Evolutionary conservation across 2,888 invertebrate genomes (phyloP), one percentile per base, ranked within the genome.

Genomic region (Exephanes ischioxanthus): DNA sequence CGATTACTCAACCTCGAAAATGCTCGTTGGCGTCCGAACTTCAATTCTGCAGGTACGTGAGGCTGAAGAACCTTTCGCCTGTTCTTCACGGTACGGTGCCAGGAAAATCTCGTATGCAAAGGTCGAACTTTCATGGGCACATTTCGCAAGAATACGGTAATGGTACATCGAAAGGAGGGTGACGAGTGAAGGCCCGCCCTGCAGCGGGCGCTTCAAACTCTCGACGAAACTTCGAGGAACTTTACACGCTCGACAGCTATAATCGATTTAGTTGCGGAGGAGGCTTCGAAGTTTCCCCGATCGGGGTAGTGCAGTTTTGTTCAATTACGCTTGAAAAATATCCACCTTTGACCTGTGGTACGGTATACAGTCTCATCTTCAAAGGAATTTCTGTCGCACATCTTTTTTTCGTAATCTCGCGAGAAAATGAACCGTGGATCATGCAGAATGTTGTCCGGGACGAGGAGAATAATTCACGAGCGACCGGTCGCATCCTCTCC

Each of bases 381-480:
- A 26, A 26, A 30, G 11, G 45, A 66, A 53, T 71, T 37, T 66
- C n/a, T 9, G 33, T 3, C 41, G 41, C 41, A 6, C 14, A 16
- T 7, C 66, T 41, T 37, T 22, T 1, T 66, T 33, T 77, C 66
- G 67, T 55, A 37, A 66, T 48, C 55, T 66, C 72, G 55, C 53
- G 71, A 63, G 63, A 53, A 72, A 77, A 78, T 83, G 66, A 37
- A 22, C 72, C 26, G 19, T 7, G 11, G 55, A 37, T 22, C 67
- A 72, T 83, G n/a, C 37, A 37, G 41, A 48, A n/a, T 71, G 53
- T 61, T 11, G 33, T 11, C 14, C 22, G 1, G 53, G 53, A 37
- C 26, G 9, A 30, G 5, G 33, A 30, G 78, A 83, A 82, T 82
- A 71, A 82, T 82, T 77, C 82, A 82, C 76, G 71, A 77, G 63